phyloP scores from a whole-genome alignment of 64 coral and sea anemone genomes.

The Astreopora myriophthalma region DNA sequence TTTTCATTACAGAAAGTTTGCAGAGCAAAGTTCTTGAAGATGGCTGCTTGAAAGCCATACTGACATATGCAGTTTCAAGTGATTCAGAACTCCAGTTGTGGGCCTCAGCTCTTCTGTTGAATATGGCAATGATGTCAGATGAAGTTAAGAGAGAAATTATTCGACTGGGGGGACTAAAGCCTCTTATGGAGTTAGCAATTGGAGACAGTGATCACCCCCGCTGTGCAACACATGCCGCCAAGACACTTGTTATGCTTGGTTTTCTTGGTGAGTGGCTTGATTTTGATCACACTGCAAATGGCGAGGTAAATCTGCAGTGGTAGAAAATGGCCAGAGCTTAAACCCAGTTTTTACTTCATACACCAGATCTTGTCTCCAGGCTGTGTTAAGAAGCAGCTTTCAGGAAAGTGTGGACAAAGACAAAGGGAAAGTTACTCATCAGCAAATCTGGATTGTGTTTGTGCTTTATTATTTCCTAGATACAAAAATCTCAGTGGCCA shows the following conservation, averaged over 20 bases:
- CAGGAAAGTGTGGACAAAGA: too few relatives aligned
- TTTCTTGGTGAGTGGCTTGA: slow-evolving; percentile 83
- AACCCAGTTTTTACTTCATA: too few relatives aligned
- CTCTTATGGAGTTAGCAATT: slow-evolving; percentile 95
- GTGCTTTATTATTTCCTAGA: slow-evolving; percentile 17
- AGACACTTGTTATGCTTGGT: slow-evolving; percentile 96
- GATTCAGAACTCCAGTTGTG: slow-evolving; percentile 94
- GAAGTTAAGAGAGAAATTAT: slow-evolving; percentile 91
- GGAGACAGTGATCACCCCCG: slow-evolving; percentile 86
- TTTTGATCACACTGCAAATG: not conserved
- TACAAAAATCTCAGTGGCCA: slow-evolving; percentile 67
- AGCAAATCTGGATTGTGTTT: too few relatives aligned
- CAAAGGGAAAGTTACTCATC: too few relatives aligned
- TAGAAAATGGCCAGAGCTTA: too few relatives aligned
- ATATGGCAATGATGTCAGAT: slow-evolving; percentile 89
- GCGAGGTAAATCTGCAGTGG: too few relatives aligned
- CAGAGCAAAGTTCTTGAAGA: slow-evolving; percentile 74
- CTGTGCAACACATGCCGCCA: slow-evolving; percentile 83
- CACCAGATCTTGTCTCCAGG: too few relatives aligned
- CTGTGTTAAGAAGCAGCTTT: too few relatives aligned
- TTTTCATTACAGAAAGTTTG: slow-evolving; percentile 63
- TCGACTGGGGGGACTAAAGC: slow-evolving; percentile 76
- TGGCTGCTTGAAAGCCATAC: slow-evolving; percentile 80
- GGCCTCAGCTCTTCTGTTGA: slow-evolving; percentile 91
- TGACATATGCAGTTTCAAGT: slow-evolving; percentile 68